phyloP scores from a whole-genome alignment of 2,888 invertebrate genomes.

The Pomacea canaliculata region DNA sequence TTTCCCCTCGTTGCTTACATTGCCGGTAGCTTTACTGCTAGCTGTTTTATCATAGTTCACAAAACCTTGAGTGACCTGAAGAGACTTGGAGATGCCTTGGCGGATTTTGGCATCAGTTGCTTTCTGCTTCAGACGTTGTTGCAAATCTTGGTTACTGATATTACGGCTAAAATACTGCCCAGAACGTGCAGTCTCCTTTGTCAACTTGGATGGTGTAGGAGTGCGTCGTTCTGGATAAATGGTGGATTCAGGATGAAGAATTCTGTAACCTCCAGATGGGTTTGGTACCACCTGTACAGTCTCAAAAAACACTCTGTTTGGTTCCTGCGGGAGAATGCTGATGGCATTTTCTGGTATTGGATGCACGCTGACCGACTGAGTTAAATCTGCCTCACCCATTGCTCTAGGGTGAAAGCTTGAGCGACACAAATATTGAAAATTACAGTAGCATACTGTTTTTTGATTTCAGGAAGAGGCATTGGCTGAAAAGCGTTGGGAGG shows the following conservation, averaged over 20 bases:
- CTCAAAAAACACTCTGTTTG: slow-evolving; percentile 18
- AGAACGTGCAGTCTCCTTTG: not conserved
- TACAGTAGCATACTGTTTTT: not conserved
- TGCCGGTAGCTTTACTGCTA: not conserved
- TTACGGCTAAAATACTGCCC: slow-evolving; percentile 14
- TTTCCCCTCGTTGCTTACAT: not conserved
- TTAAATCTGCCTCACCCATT: slow-evolving; percentile 12
- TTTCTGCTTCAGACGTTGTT: slow-evolving; percentile 15
- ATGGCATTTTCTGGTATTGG: not conserved
- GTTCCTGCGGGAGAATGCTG: not conserved
- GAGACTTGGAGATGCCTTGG: not conserved
- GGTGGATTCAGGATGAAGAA: slow-evolving; percentile 4
- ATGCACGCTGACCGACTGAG: slow-evolving; percentile 28
- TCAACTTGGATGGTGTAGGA: slow-evolving; percentile 7
- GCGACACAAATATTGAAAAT: slow-evolving; percentile 10
- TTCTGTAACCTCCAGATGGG: slow-evolving; percentile 27
- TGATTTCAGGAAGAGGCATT: not conserved
- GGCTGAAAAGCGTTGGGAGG: slow-evolving; percentile 28
- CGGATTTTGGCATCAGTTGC: not conserved
- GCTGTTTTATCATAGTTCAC: too few species aligned
- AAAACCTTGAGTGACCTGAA: too few species aligned
- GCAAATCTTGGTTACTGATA: slow-evolving; percentile 23
- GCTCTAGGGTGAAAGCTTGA: slow-evolving; percentile 14
- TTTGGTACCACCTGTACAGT: slow-evolving; percentile 37
- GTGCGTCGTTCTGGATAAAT: not conserved